Percentiles rank a stretch among this genome's conserved stretches.
phyloP scores from a whole-genome alignment of 2,888 invertebrate species.

The Drosophila peninsularis region DNA sequence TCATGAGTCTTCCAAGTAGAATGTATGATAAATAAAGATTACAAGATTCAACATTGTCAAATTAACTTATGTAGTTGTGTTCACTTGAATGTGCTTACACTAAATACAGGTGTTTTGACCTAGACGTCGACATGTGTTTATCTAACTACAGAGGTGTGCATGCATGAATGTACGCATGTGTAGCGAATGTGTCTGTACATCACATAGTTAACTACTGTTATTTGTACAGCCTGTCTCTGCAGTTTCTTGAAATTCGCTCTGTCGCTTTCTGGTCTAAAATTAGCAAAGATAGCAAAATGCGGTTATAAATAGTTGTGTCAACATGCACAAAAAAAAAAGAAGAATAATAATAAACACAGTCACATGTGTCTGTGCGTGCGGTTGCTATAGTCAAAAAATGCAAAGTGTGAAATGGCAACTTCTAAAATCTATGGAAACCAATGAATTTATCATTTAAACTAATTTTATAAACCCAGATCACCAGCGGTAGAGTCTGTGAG shows the following conservation, averaged over 20 bases:
- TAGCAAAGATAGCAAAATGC: constrained; percentile 70
- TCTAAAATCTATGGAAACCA: background rate
- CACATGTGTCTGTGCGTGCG: constrained; percentile 46
- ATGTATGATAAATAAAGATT: background rate
- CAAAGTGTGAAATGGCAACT: constrained; percentile 17
- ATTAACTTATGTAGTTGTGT: background rate
- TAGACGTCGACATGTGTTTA: constrained; percentile 31
- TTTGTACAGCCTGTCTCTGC: constrained; percentile 71
- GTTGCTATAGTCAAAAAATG: constrained; percentile 26
- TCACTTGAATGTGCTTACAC: background rate
- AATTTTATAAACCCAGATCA: background rate
- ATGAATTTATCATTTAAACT: background rate
- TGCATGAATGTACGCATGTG: background rate
- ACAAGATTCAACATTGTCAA: background rate
- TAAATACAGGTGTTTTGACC: constrained; percentile 49
- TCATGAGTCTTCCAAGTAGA: background rate
- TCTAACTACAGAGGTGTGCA: background rate
- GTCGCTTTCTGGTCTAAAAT: constrained; percentile 67
- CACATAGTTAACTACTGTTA: constrained; percentile 42
- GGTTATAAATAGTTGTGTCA: constrained; percentile 76
- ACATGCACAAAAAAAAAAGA: constrained; percentile 49
- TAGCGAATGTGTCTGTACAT: background rate
- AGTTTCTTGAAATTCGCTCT: constrained; percentile 50
- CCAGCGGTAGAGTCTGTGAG: background rate
- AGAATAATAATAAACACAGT: constrained; percentile 34